Conservation (phyloP, 2,888 invertebrate species). For the Caenorhabditis wallacei region DNA sequence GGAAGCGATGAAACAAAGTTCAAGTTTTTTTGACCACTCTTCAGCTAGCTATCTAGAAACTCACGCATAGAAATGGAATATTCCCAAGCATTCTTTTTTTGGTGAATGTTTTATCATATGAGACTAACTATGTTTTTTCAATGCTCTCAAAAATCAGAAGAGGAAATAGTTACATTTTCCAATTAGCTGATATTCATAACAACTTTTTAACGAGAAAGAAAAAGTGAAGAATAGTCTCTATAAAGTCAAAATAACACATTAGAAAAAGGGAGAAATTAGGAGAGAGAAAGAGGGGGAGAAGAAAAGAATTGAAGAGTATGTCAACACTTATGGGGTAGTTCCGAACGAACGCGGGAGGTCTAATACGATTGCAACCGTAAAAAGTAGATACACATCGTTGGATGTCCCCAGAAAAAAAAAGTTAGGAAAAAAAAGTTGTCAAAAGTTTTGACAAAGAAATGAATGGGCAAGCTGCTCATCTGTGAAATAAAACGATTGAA, state of each 20-base stretch:
- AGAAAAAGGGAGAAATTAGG: slow-evolving; percentile 2
- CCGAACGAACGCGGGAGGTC: slow-evolving; percentile 43
- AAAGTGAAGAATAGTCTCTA: neutral
- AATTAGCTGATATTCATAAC: slow-evolving; percentile 27
- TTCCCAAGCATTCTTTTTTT: slow-evolving; percentile 5
- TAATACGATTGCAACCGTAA: slow-evolving; percentile 29
- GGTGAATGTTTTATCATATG: slow-evolving; percentile 11
- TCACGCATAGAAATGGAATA: slow-evolving; percentile 13
- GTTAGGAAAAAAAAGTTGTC: neutral
- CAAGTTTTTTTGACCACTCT: neutral
- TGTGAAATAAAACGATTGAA: slow-evolving; percentile 38
- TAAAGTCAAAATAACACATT: slow-evolving; percentile 35
- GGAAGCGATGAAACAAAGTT: neutral
- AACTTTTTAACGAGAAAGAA: slow-evolving; percentile 3
- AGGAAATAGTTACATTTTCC: slow-evolving; percentile 10
- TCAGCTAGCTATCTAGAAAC: neutral
- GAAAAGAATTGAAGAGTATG: slow-evolving; percentile 40
- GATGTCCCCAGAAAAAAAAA: no score
- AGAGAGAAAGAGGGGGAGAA: neutral
- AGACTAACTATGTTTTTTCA: neutral
- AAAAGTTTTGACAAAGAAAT: slow-evolving; percentile 5
- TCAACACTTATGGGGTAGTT: slow-evolving; percentile 53
- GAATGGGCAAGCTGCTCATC: slow-evolving; percentile 34
- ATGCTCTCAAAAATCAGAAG: neutral
- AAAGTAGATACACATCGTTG: slow-evolving; percentile 36